Evolutionary conservation across 2,113 vertebrate species (phyloP).

Genomic region (Mugil cephalus): DNA sequence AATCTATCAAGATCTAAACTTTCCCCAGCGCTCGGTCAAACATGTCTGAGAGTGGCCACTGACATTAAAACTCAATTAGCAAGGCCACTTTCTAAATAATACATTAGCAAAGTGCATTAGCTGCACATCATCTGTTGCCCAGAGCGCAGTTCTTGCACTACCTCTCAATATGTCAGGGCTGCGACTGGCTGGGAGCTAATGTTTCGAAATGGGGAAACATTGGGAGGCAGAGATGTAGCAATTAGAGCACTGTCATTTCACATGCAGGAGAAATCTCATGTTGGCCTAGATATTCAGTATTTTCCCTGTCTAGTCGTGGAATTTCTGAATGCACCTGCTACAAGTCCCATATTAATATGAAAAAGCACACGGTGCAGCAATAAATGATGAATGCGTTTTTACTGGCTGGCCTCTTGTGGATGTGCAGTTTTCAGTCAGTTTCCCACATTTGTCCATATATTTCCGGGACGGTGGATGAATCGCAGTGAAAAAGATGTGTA

Average conservation of each 20-base stretch:
- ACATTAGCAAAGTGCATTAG: slow-evolving; percentile 84
- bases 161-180: slow-evolving; percentile 80
- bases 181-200: slow-evolving; percentile 65
- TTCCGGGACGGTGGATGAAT: neutral
- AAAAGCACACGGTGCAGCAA: neutral
- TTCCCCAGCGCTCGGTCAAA: slow-evolving; percentile 75
- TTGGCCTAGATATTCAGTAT: slow-evolving; percentile 3
- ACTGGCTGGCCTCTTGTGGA: neutral
- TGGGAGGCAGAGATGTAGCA: slow-evolving; percentile 61
- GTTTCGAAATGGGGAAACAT: slow-evolving; percentile 50
- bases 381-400: neutral
- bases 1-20: slow-evolving; percentile 84
- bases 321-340: slow-evolving; percentile 26
- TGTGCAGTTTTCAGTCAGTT: neutral
- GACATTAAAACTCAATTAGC: slow-evolving; percentile 88
- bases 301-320: neutral
- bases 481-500: no score
- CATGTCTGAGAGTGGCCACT: slow-evolving; percentile 77
- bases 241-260: slow-evolving; percentile 57
- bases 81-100: slow-evolving; percentile 83
- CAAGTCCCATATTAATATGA: slow-evolving; percentile 1
- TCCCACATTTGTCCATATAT: neutral
- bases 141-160: slow-evolving; percentile 65
- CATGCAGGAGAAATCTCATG: slow-evolving; percentile 1
- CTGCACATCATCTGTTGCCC: slow-evolving; percentile 68